Evolutionary conservation across 1,140 invertebrate species (phyloP), one percentile per base, ranked within the genome.

Genomic region (Anastrepha obliqua): DNA sequence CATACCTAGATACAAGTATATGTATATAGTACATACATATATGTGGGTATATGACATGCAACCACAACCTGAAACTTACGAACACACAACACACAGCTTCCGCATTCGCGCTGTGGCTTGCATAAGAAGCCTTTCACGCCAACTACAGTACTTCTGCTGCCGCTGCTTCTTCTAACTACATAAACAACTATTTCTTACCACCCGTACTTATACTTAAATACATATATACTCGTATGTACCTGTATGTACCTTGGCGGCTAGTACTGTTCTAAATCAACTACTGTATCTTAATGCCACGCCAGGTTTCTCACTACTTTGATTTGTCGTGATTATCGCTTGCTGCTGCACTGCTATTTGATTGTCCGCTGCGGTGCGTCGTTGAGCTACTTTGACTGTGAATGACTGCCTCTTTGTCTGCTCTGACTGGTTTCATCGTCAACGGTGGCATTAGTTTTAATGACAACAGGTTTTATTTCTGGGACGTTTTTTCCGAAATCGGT

Each of bases 41-140:
- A 29, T 74, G 3, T 42, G 13, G 67, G 64, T 67, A 67, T 42
- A 44, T 47, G 44, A 74, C 67, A 47, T 47, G 67, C 67, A 74
- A 74, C 67, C 42, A 74, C 67, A 47, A 74, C 67, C 39, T 17
- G 67, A 74, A 74, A 74, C 67, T 74, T 15, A 74, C 67, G 67
- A 74, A 47, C 42, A 74, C 17, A 74, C 67, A 39, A 47, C 67
- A 74, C 67, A 74, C 67, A 74, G 67, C 67, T 74, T 74, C 67
- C 67, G 67, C 67, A 74, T 74, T 74, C 67, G 67, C 17, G 67
- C 67, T 42, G 39, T 42, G 13, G 67, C 67, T 70, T 44, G 67
- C 67, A n/a, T 42, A 74, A 74, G 67, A 44, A 74, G 42, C 67
- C 67, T 74, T 74, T 74, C 67, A 74, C 42, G 15, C 42, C 5